Base-by-base conservation (phyloP, 2,888 invertebrate species). In the Drosophila emarginata region DNA sequence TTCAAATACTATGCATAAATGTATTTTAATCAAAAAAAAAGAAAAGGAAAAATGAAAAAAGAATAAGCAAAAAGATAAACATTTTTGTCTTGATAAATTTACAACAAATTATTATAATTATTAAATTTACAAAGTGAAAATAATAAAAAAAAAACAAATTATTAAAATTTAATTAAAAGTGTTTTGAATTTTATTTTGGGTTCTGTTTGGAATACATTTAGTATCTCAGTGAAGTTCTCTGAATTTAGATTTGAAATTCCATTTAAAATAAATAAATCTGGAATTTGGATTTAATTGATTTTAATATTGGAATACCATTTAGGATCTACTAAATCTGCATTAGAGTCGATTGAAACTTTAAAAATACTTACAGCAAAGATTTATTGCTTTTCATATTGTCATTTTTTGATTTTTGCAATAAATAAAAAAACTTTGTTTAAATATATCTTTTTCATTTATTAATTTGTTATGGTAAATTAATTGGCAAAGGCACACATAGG, bases 21-120 rank as follows among this genome's bases (percentile, higher is more conserved):
- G 90, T 91, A 90, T 91, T 91, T 91, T 91, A 91, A 90, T 89
- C 89, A 80, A 89, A 45, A 77, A 74, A 68, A 67, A 59, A 71
- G 59, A 68, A 75, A 75, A 70, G 70, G 45, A 62, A 76, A 67
- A 75, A 82, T 77, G 82, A 80, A 84, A 87, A 67, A 57, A 73
- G 60, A 72, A 74, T 73, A 70, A 73, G 45, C 64, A 72, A 70
- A 75, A 78, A 82, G 77, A 82, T 79, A 84, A 89, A 80, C 74
- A 75, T 74, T 89, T 89, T 90, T 90, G 89, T 90, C 89, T 90
- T 91, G 89, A 91, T 90, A 90, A 87, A 91, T 91, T 91, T 91
- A 91, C 91, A 91, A 90, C 81, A 54, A 67, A 82, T 84, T 87
- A 82, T 88, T 87, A 90, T 89, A 90, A 91, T 90, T 90, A 91